phyloP scores from a whole-genome alignment of 2,797 vertebrate genomes.

The Chrysocyon brachyurus region DNA sequence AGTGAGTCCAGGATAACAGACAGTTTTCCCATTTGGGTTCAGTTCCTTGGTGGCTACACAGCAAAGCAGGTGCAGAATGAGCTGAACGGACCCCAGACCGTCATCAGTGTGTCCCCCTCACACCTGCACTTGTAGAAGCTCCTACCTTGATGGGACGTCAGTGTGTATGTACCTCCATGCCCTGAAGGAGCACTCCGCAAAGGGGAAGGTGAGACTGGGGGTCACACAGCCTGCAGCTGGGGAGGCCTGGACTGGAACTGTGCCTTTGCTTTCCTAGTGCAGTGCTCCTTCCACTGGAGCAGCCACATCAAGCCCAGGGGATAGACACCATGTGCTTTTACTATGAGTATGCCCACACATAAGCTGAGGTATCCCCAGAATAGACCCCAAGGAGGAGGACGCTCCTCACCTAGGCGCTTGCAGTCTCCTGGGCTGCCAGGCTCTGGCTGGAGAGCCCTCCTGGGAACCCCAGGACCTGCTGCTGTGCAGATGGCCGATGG shows the following conservation, averaged over 20 bases:
- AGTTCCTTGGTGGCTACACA: fast-evolving
- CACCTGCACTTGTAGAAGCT: too few species aligned
- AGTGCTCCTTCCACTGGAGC: background rate
- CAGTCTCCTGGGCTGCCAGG: background rate
- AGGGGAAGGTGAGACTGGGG: background rate
- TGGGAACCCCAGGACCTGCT: background rate
- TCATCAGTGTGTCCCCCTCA: background rate
- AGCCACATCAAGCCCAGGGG: background rate
- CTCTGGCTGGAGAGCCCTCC: too few species aligned
- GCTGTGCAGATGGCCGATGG: too few species aligned
- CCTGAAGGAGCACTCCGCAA: too few species aligned
- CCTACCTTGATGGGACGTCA: fast-evolving
- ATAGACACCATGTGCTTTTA: background rate
- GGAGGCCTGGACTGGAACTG: background rate
- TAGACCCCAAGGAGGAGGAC: background rate
- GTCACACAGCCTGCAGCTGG: background rate
- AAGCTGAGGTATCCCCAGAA: background rate
- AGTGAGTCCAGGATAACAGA: background rate
- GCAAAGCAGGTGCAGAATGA: background rate
- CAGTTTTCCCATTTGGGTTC: fast-evolving
- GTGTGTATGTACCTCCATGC: too few species aligned
- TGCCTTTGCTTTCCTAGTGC: fast-evolving
- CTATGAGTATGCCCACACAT: fast-evolving
- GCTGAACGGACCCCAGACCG: background rate
- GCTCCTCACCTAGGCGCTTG: background rate